Evolutionary conservation across 2,888 invertebrate species (phyloP).

Genomic region (Cenopis cana): DNA sequence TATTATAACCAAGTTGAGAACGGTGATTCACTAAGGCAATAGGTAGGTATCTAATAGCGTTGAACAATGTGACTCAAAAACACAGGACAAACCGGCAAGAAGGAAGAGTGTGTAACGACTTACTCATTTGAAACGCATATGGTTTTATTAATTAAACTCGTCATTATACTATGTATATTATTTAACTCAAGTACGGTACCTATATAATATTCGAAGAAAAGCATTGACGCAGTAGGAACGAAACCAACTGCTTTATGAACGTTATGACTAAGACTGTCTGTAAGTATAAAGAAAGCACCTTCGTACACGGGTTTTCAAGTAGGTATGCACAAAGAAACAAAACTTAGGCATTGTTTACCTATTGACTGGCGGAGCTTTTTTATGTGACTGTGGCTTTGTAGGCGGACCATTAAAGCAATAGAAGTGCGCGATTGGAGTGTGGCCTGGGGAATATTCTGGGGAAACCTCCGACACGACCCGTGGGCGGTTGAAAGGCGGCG

Average conservation of each 20-base stretch:
- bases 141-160: background rate
- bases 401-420: too few species aligned
- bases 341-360: background rate
- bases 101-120: background rate
- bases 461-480: too few species aligned
- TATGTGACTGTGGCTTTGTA: too few species aligned
- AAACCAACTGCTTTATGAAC: background rate
- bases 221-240: slow-evolving; percentile 1
- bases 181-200: background rate
- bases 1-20: slow-evolving; percentile 24
- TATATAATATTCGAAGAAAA: slow-evolving; percentile 1
- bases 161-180: background rate
- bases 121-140: background rate
- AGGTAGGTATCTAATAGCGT: slow-evolving; percentile 12
- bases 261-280: background rate
- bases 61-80: slow-evolving; percentile 17
- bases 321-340: background rate
- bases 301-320: background rate
- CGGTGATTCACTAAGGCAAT: slow-evolving; percentile 26
- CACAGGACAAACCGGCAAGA: background rate
- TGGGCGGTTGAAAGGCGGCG: too few species aligned
- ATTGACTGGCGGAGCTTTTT: too few species aligned
- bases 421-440: too few species aligned
- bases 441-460: too few species aligned
- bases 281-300: background rate